Percentiles rank a stretch among this genome's conserved stretches.
These are phyloP conservation scores for Pygoscelis adeliae DNA, from an alignment of 2,113 vertebrate genomes.

Conservation along the genomic window DNA sequence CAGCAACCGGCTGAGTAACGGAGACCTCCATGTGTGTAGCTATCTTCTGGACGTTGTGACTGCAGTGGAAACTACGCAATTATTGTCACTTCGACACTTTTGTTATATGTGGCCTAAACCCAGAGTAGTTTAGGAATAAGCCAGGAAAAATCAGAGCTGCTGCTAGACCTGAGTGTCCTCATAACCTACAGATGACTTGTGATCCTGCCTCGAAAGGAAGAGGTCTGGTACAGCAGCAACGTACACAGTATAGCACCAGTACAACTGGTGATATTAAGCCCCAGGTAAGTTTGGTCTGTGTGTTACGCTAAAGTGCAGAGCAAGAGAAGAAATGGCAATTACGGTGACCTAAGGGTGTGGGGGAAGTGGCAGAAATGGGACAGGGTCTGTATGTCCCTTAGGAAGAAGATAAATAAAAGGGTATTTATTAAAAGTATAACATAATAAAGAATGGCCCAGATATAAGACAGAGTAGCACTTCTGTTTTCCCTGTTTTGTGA, in stretches of 20 bases:
- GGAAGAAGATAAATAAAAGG: not conserved
- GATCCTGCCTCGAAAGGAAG: not conserved
- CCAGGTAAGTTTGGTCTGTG: fast-evolving
- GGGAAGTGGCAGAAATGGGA: not conserved
- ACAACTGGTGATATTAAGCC: not conserved
- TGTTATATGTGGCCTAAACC: not conserved
- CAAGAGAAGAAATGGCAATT: not conserved
- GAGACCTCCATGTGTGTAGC: not conserved
- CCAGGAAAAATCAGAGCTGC: not conserved
- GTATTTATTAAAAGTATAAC: not conserved
- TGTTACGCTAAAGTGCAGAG: not conserved
- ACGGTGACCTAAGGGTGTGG: not conserved
- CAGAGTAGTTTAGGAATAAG: not conserved
- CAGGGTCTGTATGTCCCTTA: not conserved
- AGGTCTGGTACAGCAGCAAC: not conserved
- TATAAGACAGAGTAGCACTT: not conserved
- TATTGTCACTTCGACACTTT: not conserved
- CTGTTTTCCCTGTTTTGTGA: not conserved
- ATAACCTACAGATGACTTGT: not conserved
- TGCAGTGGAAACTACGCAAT: not conserved
- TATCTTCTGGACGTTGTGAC: not conserved
- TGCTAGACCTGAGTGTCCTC: not conserved
- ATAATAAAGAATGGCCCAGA: not conserved
- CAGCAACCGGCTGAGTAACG: not conserved
- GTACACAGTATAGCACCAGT: not conserved